A percentile compares a stretch with the other conserved stretches of the same genome.
These are phyloP conservation scores for Platichthys flesus DNA, from an alignment of 2,113 vertebrate species.

Conservation along the genomic window DNA sequence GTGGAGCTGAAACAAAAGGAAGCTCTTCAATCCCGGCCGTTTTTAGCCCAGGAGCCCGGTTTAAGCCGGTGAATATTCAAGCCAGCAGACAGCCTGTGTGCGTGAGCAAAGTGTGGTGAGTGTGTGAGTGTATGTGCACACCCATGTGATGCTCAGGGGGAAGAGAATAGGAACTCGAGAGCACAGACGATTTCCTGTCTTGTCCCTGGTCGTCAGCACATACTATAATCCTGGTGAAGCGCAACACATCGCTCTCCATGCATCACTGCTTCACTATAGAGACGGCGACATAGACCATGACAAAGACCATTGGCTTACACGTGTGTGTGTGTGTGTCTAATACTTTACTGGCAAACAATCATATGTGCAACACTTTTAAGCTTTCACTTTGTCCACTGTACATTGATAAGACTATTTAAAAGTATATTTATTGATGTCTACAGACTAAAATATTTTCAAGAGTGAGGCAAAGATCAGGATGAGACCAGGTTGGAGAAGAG, in stretches of 20 bases:
- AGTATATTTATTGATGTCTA: constrained; percentile 1
- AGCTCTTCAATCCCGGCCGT: constrained; percentile 27
- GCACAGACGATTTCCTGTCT: constrained; percentile 60
- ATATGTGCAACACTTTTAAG: neutral
- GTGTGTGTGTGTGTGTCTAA: too few species aligned
- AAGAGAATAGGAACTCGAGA: constrained; percentile 34
- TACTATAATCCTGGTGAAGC: constrained; percentile 58
- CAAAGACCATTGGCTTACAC: neutral
- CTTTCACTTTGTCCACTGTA: neutral
- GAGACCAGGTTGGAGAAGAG: neutral
- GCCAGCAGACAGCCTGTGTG: constrained; percentile 29
- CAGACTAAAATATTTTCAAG: neutral
- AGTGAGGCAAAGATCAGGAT: neutral
- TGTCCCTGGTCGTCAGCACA: constrained; percentile 58
- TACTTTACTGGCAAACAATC: too few species aligned
- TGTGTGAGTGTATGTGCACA: neutral
- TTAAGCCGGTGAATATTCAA: constrained; percentile 47
- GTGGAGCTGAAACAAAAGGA: constrained; percentile 61
- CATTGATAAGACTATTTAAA: neutral
- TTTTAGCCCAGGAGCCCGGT: constrained; percentile 49
- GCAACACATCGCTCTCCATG: constrained; percentile 30
- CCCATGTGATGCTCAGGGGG: neutral
- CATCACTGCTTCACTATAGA: constrained; percentile 46
- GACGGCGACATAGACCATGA: constrained; percentile 2
- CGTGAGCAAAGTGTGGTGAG: too few species aligned